These are phyloP conservation scores for Seladonia tumulorum DNA, from an alignment of 2,888 invertebrate species.

Conservation along the genomic window DNA sequence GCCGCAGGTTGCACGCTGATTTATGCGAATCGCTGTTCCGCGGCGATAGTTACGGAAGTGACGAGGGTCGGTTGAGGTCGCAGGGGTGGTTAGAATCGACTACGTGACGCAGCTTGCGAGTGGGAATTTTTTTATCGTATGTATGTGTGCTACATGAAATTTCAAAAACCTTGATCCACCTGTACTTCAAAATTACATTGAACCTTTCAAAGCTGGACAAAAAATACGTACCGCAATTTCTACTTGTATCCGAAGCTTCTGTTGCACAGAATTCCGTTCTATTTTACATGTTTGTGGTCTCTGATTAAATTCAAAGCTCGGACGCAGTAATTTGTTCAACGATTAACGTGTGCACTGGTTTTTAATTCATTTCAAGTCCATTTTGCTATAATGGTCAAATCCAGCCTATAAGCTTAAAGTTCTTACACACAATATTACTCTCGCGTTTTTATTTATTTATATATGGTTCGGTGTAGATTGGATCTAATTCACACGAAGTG, in stretches of 20 bases:
- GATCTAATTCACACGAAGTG: neutral
- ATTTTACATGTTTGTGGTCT: neutral
- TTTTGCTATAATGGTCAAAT: too few species aligned
- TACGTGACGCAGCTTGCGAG: neutral
- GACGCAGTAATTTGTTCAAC: neutral
- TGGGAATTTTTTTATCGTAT: neutral
- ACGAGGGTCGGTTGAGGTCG: constrained; percentile 11
- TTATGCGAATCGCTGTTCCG: constrained; percentile 15
- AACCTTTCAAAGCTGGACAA: neutral
- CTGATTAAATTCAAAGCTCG: neutral
- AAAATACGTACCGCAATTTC: neutral
- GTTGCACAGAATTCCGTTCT: neutral
- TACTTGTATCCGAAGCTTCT: neutral
- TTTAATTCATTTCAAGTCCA: too few species aligned
- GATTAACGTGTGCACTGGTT: neutral
- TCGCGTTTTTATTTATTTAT: too few species aligned
- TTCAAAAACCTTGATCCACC: neutral
- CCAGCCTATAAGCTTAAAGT: too few species aligned
- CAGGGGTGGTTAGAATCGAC: neutral
- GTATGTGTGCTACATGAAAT: neutral
- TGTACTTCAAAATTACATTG: neutral
- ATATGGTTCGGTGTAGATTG: too few species aligned
- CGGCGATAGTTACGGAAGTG: constrained; percentile 20
- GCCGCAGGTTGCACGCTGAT: constrained; percentile 7
- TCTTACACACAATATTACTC: too few species aligned